Conservation (phyloP, 2,888 invertebrate species). For the Chorisops tibialis region DNA sequence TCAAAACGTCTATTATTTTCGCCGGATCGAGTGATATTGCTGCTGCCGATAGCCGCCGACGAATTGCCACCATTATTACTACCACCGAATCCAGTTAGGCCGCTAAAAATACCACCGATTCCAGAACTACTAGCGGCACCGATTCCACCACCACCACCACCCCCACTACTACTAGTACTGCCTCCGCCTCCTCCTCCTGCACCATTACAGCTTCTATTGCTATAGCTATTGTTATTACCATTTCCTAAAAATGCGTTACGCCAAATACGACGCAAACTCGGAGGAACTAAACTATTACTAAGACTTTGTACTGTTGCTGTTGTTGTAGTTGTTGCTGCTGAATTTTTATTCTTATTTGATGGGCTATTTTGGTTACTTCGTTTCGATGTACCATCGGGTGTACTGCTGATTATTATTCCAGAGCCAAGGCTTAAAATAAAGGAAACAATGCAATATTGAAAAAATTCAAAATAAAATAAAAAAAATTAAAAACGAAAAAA, state of each 20-base stretch:
- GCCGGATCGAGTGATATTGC: neutral
- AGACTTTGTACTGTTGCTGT: slow-evolving; percentile 36
- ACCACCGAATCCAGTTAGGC: neutral
- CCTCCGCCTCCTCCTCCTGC: slow-evolving; percentile 16
- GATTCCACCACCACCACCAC: slow-evolving; percentile 9
- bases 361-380: slow-evolving; percentile 21
- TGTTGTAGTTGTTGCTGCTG: slow-evolving; percentile 24
- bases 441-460: neutral
- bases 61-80: neutral
- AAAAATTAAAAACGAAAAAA: too few species aligned
- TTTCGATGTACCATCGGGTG: slow-evolving; percentile 39
- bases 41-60: neutral
- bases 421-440: slow-evolving; percentile 39
- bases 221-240: slow-evolving; percentile 37
- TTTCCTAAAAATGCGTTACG: slow-evolving; percentile 40
- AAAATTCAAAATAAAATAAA: neutral
- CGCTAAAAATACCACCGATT: slow-evolving; percentile 17
- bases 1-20: neutral
- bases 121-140: slow-evolving; percentile 6
- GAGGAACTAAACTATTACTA: slow-evolving; percentile 40
- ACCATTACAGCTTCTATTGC: slow-evolving; percentile 43
- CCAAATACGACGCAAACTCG: slow-evolving; percentile 40
- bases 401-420: slow-evolving; percentile 45
- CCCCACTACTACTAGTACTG: slow-evolving; percentile 1
- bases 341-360: slow-evolving; percentile 32